Percentiles rank a stretch among this genome's conserved stretches.
Conservation (phyloP, 2,113 vertebrate genomes). For the Pyxicephalus adspersus region DNA sequence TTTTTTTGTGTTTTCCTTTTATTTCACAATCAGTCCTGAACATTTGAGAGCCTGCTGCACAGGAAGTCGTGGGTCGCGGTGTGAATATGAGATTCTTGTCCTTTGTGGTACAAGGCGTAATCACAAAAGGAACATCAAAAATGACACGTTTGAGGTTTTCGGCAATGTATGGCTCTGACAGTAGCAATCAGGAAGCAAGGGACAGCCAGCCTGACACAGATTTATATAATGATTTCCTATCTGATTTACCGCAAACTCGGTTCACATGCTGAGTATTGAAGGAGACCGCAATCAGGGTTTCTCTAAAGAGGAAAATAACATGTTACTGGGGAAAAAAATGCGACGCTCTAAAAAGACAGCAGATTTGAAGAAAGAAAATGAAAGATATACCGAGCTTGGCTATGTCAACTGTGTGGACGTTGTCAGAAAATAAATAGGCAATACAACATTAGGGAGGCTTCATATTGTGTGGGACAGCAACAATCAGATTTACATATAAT, state of each 20-base stretch:
- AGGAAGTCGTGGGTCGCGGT: neutral
- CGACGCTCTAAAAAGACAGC: neutral
- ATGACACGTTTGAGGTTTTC: constrained; percentile 19
- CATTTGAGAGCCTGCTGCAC: neutral
- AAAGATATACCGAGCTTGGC: neutral
- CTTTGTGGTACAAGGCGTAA: constrained; percentile 9
- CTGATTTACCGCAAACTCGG: constrained; percentile 37
- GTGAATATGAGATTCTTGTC: neutral
- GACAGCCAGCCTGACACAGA: constrained; percentile 17
- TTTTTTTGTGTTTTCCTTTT: neutral
- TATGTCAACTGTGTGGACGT: neutral
- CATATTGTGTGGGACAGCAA: no score
- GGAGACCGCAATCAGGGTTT: constrained; percentile 26
- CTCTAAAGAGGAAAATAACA: constrained; percentile 39
- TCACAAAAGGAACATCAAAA: constrained; percentile 37
- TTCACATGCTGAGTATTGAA: constrained; percentile 38
- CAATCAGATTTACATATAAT: no score
- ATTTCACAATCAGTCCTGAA: neutral
- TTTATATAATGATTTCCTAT: constrained; percentile 45
- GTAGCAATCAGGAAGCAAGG: constrained; percentile 40
- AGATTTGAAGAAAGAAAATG: neutral
- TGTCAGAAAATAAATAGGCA: no score
- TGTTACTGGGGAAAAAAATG: constrained; percentile 29
- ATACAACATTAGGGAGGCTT: neutral
- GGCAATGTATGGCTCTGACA: constrained; percentile 31